Percentiles rank a stretch among this genome's conserved stretches.
phyloP scores from a whole-genome alignment of 2,888 invertebrate genomes.

The Tachina fera region DNA sequence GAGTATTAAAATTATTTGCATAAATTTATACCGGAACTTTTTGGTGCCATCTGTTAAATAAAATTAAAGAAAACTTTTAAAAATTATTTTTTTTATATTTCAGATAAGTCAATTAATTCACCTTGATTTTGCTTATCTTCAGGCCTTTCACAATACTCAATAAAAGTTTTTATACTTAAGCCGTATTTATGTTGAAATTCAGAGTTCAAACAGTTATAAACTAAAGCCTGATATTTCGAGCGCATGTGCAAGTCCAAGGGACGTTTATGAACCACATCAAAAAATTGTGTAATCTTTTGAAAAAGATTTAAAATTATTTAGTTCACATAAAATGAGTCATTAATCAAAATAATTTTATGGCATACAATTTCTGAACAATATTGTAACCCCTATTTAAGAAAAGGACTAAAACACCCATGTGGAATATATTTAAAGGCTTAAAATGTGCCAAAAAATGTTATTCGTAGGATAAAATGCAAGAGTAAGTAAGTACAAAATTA shows the following conservation, averaged over 20 bases:
- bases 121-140: slow-evolving; percentile 55
- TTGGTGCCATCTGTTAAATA: slow-evolving; percentile 74
- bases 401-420: too few species aligned
- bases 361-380: too few species aligned
- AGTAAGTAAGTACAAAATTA: too few species aligned
- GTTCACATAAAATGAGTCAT: background rate
- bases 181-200: slow-evolving; percentile 73
- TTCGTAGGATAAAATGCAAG: too few species aligned
- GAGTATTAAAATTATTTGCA: slow-evolving; percentile 63
- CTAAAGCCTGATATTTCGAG: slow-evolving; percentile 73
- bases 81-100: background rate
- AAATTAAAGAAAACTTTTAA: background rate
- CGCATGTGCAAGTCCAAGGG: slow-evolving; percentile 74
- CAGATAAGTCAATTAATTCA: background rate
- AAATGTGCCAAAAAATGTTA: too few species aligned
- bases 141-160: slow-evolving; percentile 78
- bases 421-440: too few species aligned
- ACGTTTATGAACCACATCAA: slow-evolving; percentile 74
- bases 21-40: slow-evolving; percentile 68
- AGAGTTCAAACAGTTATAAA: slow-evolving; percentile 78
- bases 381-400: too few species aligned
- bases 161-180: slow-evolving; percentile 74
- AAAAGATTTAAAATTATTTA: background rate
- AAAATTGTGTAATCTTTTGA: slow-evolving; percentile 47
- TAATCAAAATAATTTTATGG: too few species aligned